These are phyloP conservation scores for Thamnophis elegans DNA, from an alignment of 2,797 vertebrate genomes.

Conservation along the genomic window DNA sequence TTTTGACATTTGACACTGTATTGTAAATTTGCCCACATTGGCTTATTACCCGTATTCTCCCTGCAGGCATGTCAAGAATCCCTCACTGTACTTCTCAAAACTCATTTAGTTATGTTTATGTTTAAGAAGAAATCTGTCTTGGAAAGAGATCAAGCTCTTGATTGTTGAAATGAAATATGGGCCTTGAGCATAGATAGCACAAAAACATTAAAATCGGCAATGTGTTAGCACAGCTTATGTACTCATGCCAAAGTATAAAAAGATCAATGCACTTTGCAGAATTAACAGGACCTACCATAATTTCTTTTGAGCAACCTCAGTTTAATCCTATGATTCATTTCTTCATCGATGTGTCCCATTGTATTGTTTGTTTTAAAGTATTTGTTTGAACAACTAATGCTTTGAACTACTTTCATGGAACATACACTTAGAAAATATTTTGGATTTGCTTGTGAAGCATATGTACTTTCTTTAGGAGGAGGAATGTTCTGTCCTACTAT, in stretches of 20 bases:
- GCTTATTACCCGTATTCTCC: conserved; percentile 19
- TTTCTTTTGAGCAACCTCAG: neutral
- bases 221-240: conserved; percentile 8
- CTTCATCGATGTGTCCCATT: neutral
- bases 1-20: conserved; percentile 49
- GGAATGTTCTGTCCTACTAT: neutral
- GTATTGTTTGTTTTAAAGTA: neutral
- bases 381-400: neutral
- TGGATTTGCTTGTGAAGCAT: neutral
- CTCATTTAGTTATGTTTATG: conserved; percentile 38
- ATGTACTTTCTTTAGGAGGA: no score
- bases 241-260: neutral
- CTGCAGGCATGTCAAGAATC: conserved; percentile 50
- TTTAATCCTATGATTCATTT: neutral
- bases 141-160: conserved; percentile 26
- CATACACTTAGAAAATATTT: neutral
- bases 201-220: conserved; percentile 7
- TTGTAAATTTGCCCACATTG: conserved; percentile 44
- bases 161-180: conserved; percentile 22
- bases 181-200: neutral
- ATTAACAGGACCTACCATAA: neutral
- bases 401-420: neutral
- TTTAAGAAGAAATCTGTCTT: conserved; percentile 23
- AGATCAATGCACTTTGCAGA: neutral
- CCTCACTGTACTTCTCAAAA: conserved; percentile 33